phyloP scores from a whole-genome alignment of 2,797 vertebrate genomes.

The Sebastes diploproa region DNA sequence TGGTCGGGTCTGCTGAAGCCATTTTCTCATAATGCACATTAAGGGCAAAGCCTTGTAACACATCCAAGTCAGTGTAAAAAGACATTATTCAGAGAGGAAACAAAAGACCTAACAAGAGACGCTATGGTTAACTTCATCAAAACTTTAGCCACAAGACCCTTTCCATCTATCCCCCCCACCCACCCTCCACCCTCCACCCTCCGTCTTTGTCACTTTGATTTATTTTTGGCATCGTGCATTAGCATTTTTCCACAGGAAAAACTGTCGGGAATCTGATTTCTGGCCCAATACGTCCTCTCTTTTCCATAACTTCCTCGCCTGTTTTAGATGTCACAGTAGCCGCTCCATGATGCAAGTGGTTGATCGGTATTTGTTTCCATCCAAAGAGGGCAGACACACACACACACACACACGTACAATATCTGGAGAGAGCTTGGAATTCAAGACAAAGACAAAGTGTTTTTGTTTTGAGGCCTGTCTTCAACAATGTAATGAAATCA shows the following conservation, averaged over 20 bases:
- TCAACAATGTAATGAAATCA: conserved; percentile 2
- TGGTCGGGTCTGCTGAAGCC: conserved; percentile 77
- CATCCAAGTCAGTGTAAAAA: conserved; percentile 73
- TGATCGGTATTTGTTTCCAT: conserved; percentile 63
- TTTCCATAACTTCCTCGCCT: conserved; percentile 78
- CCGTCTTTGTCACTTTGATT: conserved; percentile 80
- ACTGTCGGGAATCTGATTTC: conserved; percentile 77
- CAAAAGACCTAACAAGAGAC: conserved; percentile 76
- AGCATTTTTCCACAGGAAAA: conserved; percentile 80
- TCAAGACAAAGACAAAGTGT: background rate
- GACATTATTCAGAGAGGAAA: conserved; percentile 78
- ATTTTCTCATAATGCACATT: conserved; percentile 82
- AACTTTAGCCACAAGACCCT: conserved; percentile 73
- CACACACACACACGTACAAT: background rate
- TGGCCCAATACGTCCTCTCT: conserved; percentile 63
- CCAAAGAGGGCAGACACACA: conserved; percentile 8
- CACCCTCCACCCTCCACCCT: conserved; percentile 26
- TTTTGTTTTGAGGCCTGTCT: conserved; percentile 7
- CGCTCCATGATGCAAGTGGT: conserved; percentile 68
- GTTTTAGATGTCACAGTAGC: conserved; percentile 71
- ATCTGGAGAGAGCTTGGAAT: conserved; percentile 19
- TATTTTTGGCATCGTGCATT: conserved; percentile 74
- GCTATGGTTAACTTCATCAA: conserved; percentile 79
- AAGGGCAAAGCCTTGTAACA: conserved; percentile 71
- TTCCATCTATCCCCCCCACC: conserved; percentile 51